phyloP scores from a whole-genome alignment of 2,888 invertebrate species.

The Bhutanitis thaidina region DNA sequence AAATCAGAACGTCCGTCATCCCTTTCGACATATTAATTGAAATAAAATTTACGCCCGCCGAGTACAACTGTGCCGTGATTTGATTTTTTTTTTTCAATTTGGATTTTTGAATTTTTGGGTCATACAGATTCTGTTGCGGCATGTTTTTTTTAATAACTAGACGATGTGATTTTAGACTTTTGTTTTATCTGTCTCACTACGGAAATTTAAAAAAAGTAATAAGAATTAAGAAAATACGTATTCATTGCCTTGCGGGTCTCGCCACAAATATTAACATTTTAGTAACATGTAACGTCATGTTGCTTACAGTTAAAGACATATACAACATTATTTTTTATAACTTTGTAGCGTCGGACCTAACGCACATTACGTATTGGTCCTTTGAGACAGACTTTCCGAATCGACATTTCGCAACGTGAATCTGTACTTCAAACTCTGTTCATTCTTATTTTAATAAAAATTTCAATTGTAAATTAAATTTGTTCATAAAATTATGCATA shows the following conservation, averaged over 20 bases:
- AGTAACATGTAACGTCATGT: no score
- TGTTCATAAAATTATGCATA: no score
- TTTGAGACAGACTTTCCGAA: neutral
- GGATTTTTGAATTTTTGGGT: neutral
- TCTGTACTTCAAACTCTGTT: neutral
- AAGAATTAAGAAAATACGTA: no score
- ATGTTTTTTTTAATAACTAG: neutral
- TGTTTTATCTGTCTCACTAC: no score
- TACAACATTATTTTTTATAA: no score
- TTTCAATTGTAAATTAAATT: neutral
- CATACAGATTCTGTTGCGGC: neutral
- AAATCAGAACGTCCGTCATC: neutral
- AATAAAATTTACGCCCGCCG: constrained; percentile 35
- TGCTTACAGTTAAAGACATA: no score
- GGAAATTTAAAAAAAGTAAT: no score
- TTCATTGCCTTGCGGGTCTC: no score
- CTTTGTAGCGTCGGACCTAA: no score
- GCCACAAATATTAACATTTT: no score
- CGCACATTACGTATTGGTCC: no score
- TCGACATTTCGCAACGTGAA: neutral
- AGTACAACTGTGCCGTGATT: constrained; percentile 2
- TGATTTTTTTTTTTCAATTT: neutral
- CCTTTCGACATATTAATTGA: constrained; percentile 4
- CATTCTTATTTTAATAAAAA: neutral
- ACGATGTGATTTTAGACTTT: no score